phyloP scores from a whole-genome alignment of 2,888 invertebrate genomes.

The Campoplex nolae region DNA sequence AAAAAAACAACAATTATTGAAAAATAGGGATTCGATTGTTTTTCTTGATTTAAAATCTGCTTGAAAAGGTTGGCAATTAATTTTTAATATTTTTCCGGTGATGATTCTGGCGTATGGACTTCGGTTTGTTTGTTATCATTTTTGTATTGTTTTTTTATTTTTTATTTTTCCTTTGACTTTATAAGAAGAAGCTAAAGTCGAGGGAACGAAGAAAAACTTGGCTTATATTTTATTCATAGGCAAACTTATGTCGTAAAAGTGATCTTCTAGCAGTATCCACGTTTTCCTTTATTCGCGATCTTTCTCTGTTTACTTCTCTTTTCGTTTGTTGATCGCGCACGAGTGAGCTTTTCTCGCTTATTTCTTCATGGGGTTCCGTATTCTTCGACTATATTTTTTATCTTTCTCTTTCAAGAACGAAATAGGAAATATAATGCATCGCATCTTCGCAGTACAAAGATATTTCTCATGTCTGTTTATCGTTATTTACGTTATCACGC shows the following conservation, averaged over 20 bases:
- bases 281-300: conserved; percentile 51
- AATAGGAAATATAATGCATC: conserved; percentile 10
- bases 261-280: conserved; percentile 71
- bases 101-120: conserved; percentile 1
- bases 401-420: not conserved
- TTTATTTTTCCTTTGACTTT: too few relatives aligned
- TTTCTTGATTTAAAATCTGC: not conserved
- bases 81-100: not conserved
- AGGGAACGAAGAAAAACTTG: conserved; percentile 71
- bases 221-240: conserved; percentile 80
- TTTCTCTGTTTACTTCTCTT: conserved; percentile 21
- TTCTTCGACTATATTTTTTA: conserved; percentile 20
- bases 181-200: conserved; percentile 53
- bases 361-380: not conserved
- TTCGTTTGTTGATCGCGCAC: conserved; percentile 11
- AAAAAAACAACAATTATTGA: not conserved
- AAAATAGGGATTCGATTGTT: not conserved
- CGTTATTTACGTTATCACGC: conserved; percentile 14
- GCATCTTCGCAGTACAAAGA: not conserved
- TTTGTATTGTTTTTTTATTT: not conserved
- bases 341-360: conserved; percentile 12
- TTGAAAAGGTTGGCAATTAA: not conserved
- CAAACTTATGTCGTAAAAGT: conserved; percentile 79
- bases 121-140: not conserved
- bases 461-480: conserved; percentile 4